A percentile compares a stretch with the other conserved stretches of the same genome.
Evolutionary conservation across 2,113 vertebrate genomes (phyloP).

Genomic region (rat (Rattus norvegicus)): GRCr8 NC_086021.1:105909501-105910000

Average conservation of each 20-base stretch:
- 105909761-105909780: neutral
- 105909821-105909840: neutral
- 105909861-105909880: neutral
- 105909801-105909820: neutral
- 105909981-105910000: neutral
- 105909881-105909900: neutral
- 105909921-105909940: too few relatives aligned
- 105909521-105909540: too few relatives aligned
- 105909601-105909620: fast-evolving
- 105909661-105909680: neutral
- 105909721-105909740: neutral
- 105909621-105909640: too few relatives aligned
- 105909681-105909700: fast-evolving
- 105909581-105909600: neutral
- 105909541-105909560: too few relatives aligned
- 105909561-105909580: too few relatives aligned
- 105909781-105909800: neutral
- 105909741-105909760: too few relatives aligned
- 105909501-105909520: too few relatives aligned
- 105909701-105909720: neutral
- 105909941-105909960: neutral
- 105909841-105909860: neutral
- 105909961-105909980: neutral
- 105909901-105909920: too few relatives aligned
- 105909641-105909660: neutral